These are phyloP conservation scores for Bombus haemorrhoidalis DNA, from an alignment of 1,140 invertebrate genomes.

Conservation along the genomic window DNA sequence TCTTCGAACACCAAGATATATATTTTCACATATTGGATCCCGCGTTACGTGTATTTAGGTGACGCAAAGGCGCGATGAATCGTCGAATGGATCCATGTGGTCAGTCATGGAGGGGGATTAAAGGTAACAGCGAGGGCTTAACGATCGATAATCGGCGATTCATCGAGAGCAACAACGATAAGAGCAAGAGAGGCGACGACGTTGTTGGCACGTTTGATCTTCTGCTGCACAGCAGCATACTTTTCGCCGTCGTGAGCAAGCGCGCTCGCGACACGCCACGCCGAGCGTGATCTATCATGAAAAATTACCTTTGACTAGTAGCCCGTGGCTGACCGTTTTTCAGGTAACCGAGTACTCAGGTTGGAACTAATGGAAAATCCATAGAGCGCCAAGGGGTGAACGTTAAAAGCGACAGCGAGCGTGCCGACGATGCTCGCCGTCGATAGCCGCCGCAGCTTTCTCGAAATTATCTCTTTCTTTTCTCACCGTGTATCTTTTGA, in stretches of 20 bases:
- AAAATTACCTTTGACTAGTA: constrained; percentile 83
- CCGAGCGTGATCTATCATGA: constrained; percentile 81
- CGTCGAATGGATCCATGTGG: constrained; percentile 13
- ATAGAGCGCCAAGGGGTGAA: constrained; percentile 77
- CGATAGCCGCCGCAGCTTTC: constrained; percentile 20
- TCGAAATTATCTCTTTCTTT: constrained; percentile 20
- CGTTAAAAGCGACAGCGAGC: constrained; percentile 75
- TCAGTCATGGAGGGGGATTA: constrained; percentile 44
- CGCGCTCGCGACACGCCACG: constrained; percentile 70
- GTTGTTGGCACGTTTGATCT: constrained; percentile 82
- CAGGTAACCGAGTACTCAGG: constrained; percentile 64
- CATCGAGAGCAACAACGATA: constrained; percentile 50
- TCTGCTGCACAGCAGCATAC: constrained; percentile 73
- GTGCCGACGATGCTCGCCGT: constrained; percentile 38
- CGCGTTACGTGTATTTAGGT: neutral
- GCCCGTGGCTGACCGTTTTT: constrained; percentile 67
- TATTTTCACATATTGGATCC: neutral
- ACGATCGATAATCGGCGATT: constrained; percentile 63
- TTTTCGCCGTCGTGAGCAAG: constrained; percentile 77
- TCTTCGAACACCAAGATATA: neutral
- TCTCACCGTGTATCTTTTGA: neutral
- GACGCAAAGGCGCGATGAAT: constrained; percentile 25
- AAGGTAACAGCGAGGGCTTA: constrained; percentile 33
- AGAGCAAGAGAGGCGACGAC: constrained; percentile 66
- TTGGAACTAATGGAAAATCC: constrained; percentile 79